Conservation (phyloP, 1,140 invertebrate species). For the Uloborus diversus region DNA sequence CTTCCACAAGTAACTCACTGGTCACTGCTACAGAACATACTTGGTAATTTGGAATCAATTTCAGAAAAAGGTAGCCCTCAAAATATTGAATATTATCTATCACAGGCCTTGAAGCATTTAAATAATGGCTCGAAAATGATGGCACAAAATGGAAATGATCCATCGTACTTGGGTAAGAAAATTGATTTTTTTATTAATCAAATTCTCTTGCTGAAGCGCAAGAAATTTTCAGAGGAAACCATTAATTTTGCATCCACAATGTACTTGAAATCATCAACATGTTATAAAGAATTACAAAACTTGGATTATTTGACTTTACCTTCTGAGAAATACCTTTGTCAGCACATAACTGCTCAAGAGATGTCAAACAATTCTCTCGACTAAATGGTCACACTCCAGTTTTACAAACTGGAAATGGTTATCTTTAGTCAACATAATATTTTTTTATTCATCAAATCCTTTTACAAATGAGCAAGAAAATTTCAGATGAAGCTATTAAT, state of each 20-base stretch:
- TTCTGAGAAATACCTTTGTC: not conserved
- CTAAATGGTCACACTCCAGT: not conserved
- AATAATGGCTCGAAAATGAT: not conserved
- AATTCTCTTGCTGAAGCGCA: not conserved
- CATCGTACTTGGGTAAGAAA: too few species aligned
- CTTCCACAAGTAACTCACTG: not conserved
- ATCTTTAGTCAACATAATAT: too few species aligned
- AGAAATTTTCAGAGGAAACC: not conserved
- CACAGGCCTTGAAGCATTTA: not conserved
- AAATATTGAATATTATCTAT: not conserved
- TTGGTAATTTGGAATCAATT: not conserved
- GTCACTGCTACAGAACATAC: not conserved
- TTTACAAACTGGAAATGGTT: not conserved
- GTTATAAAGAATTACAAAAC: not conserved
- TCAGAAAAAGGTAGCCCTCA: not conserved
- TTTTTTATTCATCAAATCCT: not conserved
- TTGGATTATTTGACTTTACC: not conserved
- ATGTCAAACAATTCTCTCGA: not conserved
- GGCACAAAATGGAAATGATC: not conserved
- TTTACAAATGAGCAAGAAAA: not conserved
- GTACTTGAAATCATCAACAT: not conserved
- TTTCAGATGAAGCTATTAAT: not conserved
- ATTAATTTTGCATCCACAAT: not conserved
- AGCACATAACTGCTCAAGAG: not conserved
- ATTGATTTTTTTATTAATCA: not conserved